Evolutionary conservation across 2,888 invertebrate species (phyloP).

Genomic region (Fragum whitleyi): DNA sequence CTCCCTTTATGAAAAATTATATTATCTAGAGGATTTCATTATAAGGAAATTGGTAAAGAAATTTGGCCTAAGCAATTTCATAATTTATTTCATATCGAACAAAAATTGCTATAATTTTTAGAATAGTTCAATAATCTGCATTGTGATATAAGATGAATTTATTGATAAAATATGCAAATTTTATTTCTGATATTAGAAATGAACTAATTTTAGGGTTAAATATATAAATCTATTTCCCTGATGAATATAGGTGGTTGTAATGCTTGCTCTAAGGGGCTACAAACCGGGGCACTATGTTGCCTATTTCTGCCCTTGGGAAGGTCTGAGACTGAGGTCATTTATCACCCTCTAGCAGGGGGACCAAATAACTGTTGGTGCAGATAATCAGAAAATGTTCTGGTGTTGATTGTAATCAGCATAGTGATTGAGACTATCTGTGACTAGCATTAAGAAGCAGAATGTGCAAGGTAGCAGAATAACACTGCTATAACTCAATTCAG

Average conservation of each 20-base stretch:
- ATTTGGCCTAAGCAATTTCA: too few species aligned
- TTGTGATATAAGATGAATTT: too few species aligned
- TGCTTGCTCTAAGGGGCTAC: conserved; percentile 53
- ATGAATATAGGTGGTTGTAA: conserved; percentile 41
- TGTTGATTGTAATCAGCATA: neutral
- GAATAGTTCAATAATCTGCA: too few species aligned
- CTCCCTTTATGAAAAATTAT: too few species aligned
- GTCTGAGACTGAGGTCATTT: conserved; percentile 46
- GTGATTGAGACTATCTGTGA: neutral
- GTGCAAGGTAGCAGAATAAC: conserved; percentile 35
- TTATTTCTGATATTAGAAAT: too few species aligned
- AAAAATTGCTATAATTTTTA: too few species aligned
- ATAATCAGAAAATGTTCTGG: neutral
- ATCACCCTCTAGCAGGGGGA: conserved; percentile 41
- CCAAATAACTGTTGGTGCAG: conserved; percentile 22
- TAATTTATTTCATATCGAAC: too few species aligned
- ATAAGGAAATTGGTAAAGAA: too few species aligned
- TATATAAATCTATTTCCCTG: too few species aligned
- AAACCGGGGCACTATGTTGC: conserved; percentile 20
- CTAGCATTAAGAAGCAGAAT: conserved; percentile 29
- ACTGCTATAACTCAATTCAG: conserved; percentile 52
- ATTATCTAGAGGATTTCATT: too few species aligned
- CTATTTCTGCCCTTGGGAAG: conserved; percentile 41
- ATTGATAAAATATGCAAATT: too few species aligned
- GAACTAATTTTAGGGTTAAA: too few species aligned